Percentiles rank a stretch among this genome's conserved stretches.
Evolutionary conservation across 2,113 vertebrate species (phyloP).

Genomic region (Macroglossus sobrinus): DNA sequence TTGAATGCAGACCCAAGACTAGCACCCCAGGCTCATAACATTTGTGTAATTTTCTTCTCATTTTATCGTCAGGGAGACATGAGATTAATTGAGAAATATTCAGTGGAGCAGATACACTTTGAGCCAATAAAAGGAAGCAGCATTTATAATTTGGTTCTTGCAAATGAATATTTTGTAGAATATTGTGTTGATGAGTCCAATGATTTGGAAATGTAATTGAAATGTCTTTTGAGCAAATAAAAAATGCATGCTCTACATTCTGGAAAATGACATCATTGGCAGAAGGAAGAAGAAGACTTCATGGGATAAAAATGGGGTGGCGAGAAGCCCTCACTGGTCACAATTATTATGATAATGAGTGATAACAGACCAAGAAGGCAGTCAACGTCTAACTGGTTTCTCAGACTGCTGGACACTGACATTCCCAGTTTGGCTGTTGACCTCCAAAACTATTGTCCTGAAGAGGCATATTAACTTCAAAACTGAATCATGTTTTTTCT

Average conservation of each 20-base stretch:
- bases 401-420: not conserved
- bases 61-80: not conserved
- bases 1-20: not conserved
- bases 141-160: not conserved
- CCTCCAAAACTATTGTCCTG: not conserved
- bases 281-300: not conserved
- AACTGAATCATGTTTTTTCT: not conserved
- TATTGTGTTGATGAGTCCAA: not conserved
- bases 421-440: not conserved
- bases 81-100: not conserved
- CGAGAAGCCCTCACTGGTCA: not conserved
- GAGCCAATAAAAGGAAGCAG: not conserved
- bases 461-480: conserved; percentile 16
- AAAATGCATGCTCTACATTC: not conserved
- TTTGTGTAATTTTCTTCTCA: not conserved
- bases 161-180: not conserved
- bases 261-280: not conserved
- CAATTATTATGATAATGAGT: too few relatives aligned
- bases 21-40: not conserved
- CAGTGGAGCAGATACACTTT: not conserved
- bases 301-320: not conserved
- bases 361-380: not conserved
- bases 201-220: not conserved
- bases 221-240: conserved; percentile 14
- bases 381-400: not conserved